Evolutionary conservation across 2,113 vertebrate species (phyloP), one percentile per base, ranked within the genome.

Genomic region (Perca schrenkii): DNA sequence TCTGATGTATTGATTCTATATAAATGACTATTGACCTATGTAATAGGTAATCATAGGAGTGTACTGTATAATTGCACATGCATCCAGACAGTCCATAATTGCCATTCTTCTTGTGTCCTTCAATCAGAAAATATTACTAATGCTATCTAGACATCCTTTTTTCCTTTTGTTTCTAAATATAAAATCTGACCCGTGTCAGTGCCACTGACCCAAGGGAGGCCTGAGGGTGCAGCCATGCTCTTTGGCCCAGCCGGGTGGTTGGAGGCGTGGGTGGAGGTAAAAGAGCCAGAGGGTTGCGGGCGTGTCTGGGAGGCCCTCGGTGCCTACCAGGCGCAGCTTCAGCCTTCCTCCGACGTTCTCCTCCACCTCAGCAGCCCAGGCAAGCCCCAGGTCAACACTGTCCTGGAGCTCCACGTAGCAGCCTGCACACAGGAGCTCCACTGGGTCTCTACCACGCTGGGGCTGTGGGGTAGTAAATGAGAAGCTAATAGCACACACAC

Each of bases 311-410:
- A 93, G 94, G 61, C 94, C 94, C 57, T 95, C 96, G 3, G 98
- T 94, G 76, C 98, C 98, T 19, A 96, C 90, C 0, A 98, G 97
- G 13, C 94, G 86, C 76, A 99, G 72, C 77, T 96, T 97, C 64
- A 99, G 96, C 71, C 98, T 95, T 13, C 98, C 98, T 0, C 98
- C 98, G 0, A 98, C 91, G 1, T 99, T 99, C 54, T 99, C 97
- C 19, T 97, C 93, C 50, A 99, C 97, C 1, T 85, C 95, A 31
- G 98, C 97, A 2, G 96, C 93, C 98, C 98, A 99, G 80, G 95
- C 96, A 61, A 94, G 93, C 61, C 94, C 88, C 6, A 93, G 94
- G 86, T 97, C 96, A 19, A 74, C 90, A 2, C 73, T 40, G 79
- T 97, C 96, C 64, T 99, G 96, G 60, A 98, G 96, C 79, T 99